Evolutionary conservation across 1,140 invertebrate genomes (phyloP).

Genomic region (Aplysia californica): DNA sequence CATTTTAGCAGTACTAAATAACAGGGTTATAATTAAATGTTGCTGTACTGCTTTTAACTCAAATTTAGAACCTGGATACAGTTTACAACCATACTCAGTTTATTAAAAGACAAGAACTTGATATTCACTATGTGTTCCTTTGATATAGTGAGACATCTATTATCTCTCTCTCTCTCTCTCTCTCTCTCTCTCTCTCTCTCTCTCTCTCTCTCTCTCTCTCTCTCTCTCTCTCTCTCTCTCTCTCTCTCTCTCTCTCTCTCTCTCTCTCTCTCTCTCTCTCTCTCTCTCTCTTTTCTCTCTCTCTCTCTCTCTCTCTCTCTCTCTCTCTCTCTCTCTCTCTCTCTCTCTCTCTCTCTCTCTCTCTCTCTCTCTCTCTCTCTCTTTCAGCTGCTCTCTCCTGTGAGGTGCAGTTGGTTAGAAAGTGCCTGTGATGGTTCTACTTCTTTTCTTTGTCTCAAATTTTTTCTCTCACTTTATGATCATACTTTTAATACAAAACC

Average conservation of each 20-base stretch:
- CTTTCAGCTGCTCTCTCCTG: background rate
- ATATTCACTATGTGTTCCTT: too few relatives aligned
- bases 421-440: too few relatives aligned
- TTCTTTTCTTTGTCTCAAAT: background rate
- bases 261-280: constrained; percentile 2
- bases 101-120: too few relatives aligned
- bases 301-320: constrained; percentile 20
- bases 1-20: too few relatives aligned
- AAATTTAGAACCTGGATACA: too few relatives aligned
- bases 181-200: constrained; percentile 5
- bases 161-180: background rate
- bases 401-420: too few relatives aligned
- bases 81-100: too few relatives aligned
- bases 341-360: constrained; percentile 21
- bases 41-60: too few relatives aligned
- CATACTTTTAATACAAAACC: background rate
- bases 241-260: background rate
- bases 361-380: background rate
- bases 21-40: too few relatives aligned
- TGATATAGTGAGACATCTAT: too few relatives aligned
- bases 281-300: background rate
- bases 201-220: background rate
- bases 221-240: background rate
- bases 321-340: constrained; percentile 19
- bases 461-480: constrained; percentile 1